Evolutionary conservation across 2,888 invertebrate genomes (phyloP).

Genomic region (Apantesis nais): DNA sequence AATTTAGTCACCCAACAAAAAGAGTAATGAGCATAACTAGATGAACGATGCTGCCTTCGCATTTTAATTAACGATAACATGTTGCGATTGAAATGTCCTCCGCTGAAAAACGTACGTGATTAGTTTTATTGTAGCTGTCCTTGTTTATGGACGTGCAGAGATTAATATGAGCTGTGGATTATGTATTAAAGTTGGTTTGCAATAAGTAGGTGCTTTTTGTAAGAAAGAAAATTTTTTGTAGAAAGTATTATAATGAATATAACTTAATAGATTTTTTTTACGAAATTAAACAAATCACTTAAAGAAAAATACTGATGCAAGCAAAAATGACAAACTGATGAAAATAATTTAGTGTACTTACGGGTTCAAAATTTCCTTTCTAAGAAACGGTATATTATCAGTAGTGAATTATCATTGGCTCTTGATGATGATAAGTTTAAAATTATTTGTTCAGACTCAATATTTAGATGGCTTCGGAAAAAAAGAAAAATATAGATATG

Average conservation of each 20-base stretch:
- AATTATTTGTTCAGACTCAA: too few species aligned
- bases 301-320: neutral
- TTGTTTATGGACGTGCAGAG: slow-evolving; percentile 20
- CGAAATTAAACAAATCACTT: neutral
- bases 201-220: neutral
- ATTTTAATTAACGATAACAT: slow-evolving; percentile 78
- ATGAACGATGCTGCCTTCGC: slow-evolving; percentile 75
- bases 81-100: slow-evolving; percentile 73
- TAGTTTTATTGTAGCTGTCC: slow-evolving; percentile 52
- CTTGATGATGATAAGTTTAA: too few species aligned
- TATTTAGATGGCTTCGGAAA: too few species aligned
- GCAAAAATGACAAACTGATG: neutral
- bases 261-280: neutral
- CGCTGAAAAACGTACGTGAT: slow-evolving; percentile 56
- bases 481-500: too few species aligned
- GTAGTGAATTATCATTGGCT: too few species aligned
- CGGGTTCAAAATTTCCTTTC: neutral
- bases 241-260: neutral
- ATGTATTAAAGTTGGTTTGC: neutral
- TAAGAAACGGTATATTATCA: too few species aligned
- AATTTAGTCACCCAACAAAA: slow-evolving; percentile 82
- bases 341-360: neutral
- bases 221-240: neutral
- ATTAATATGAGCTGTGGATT: slow-evolving; percentile 6
- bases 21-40: slow-evolving; percentile 70